Base-by-base conservation (phyloP, 2,888 invertebrate species). In the Cataglyphis albicans region DNA sequence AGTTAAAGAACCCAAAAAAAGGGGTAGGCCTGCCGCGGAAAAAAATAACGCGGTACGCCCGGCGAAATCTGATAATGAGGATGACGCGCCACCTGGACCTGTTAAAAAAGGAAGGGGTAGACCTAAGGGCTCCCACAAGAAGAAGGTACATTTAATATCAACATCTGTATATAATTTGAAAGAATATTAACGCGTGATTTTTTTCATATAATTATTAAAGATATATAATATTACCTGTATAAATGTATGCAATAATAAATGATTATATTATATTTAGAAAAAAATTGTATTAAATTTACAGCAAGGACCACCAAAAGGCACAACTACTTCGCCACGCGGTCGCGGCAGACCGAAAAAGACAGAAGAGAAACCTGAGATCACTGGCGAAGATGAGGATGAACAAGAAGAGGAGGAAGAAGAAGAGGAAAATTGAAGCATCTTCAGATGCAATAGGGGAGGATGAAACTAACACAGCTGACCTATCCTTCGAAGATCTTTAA, bases 341-440 rank as follows among this genome's bases (percentile, higher is more conserved):
- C 94, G 94, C 61, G 94, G 94, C 83, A 94, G 94, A 64, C 89
- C 93, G 85, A 94, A 94, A 89, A 94, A 94, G 89, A 93, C 93
- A 82, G 94, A 94, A 88, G 94, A 94, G 64, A 94, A 94, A 88
- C 93, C 94, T 21, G 94, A 94, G 84, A 94, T 94, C 74, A 93
- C 94, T 52, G 94, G 94, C 7, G 94, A 94, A 65, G 94, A 94
- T 52, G 94, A 94, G 57, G 94, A 94, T 48, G 94, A 94, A 75
- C 93, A 93, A 63, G 94, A 94, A 65, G 94, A 94, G 68, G 94
- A 94, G 68, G 94, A 94, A 38, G 94, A 94, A 32, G 94, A 94
- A 70, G 94, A 94, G 44, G 94, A 94, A 59, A 91, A 87, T 81
- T 90, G 76, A 90, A 52, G 7, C 41, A 59, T 70, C 35, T 3